phyloP scores from a whole-genome alignment of 2,888 invertebrate genomes.

The Azorinus chamasolen region DNA sequence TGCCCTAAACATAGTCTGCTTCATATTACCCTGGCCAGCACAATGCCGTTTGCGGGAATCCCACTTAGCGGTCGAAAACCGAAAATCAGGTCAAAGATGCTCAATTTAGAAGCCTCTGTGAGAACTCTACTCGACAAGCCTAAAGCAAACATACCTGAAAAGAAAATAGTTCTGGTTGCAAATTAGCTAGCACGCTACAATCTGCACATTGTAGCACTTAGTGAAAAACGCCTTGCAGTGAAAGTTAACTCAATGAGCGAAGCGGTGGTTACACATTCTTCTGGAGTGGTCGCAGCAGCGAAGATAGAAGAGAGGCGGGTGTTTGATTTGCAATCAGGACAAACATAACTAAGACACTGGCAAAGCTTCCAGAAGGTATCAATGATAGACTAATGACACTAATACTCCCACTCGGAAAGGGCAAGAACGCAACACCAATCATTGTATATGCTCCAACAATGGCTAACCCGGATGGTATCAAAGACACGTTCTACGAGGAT shows the following conservation, averaged over 20 bases:
- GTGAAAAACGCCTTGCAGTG: too few relatives aligned
- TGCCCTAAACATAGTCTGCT: slow-evolving; percentile 27
- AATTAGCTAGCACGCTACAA: background rate
- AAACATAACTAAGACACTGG: background rate
- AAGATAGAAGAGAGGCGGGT: slow-evolving; percentile 4
- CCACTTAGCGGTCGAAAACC: too few relatives aligned
- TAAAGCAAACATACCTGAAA: slow-evolving; percentile 12
- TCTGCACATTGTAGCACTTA: background rate
- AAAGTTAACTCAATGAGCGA: slow-evolving; percentile 6
- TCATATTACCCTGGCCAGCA: slow-evolving; percentile 2
- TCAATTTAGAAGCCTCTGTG: slow-evolving; percentile 5
- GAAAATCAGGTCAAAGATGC: background rate
- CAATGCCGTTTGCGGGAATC: background rate
- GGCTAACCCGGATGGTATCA: slow-evolving; percentile 17
- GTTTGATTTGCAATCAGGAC: slow-evolving; percentile 13
- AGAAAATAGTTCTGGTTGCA: background rate
- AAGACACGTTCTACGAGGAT: slow-evolving; percentile 15
- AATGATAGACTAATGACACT: slow-evolving; percentile 11
- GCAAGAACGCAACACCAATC: background rate
- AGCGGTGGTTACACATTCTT: slow-evolving; percentile 16
- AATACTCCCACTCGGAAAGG: background rate
- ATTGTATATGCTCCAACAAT: slow-evolving; percentile 26
- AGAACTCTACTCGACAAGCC: slow-evolving; percentile 4
- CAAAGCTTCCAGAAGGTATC: slow-evolving; percentile 1
- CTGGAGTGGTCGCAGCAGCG: slow-evolving; percentile 4